phyloP scores from a whole-genome alignment of 2,888 invertebrate genomes.

The Plagodis pulveraria region DNA sequence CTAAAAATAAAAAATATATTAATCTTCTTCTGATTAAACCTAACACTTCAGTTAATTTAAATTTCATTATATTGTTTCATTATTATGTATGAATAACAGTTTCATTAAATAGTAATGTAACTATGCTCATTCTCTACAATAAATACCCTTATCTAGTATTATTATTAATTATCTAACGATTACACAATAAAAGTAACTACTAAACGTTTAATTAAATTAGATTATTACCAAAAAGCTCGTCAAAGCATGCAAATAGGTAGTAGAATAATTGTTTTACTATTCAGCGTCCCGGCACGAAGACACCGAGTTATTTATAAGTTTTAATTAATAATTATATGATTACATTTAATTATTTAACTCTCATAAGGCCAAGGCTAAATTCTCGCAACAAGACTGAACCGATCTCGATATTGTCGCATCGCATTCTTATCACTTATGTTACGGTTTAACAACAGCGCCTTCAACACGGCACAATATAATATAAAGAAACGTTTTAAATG shows the following conservation, averaged over 20 bases:
- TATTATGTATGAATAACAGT: slow-evolving; percentile 78
- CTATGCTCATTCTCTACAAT: slow-evolving; percentile 81
- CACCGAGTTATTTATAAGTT: slow-evolving; percentile 69
- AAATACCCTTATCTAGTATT: slow-evolving; percentile 83
- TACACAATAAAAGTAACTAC: slow-evolving; percentile 83
- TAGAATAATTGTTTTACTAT: slow-evolving; percentile 80
- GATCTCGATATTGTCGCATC: slow-evolving; percentile 69
- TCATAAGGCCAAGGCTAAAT: slow-evolving; percentile 86
- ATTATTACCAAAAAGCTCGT: slow-evolving; percentile 85
- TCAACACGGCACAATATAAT: slow-evolving; percentile 11
- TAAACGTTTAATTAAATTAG: slow-evolving; percentile 79
- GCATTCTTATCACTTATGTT: slow-evolving; percentile 55
- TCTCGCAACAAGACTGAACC: slow-evolving; percentile 83
- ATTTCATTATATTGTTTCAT: slow-evolving; percentile 75
- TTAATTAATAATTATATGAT: slow-evolving; percentile 72
- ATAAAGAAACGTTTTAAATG: slow-evolving; percentile 43
- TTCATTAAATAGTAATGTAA: slow-evolving; percentile 79
- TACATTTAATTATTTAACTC: slow-evolving; percentile 82
- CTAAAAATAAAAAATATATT: slow-evolving; percentile 85
- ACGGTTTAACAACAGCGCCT: slow-evolving; percentile 17
- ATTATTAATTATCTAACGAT: slow-evolving; percentile 79
- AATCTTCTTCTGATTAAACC: slow-evolving; percentile 76
- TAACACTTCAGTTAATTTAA: slow-evolving; percentile 75
- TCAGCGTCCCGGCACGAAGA: slow-evolving; percentile 72
- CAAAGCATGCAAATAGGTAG: slow-evolving; percentile 85